Evolutionary conservation across 2,797 vertebrate genomes (phyloP).

Genomic region (Dromococcyx pavoninus): DNA sequence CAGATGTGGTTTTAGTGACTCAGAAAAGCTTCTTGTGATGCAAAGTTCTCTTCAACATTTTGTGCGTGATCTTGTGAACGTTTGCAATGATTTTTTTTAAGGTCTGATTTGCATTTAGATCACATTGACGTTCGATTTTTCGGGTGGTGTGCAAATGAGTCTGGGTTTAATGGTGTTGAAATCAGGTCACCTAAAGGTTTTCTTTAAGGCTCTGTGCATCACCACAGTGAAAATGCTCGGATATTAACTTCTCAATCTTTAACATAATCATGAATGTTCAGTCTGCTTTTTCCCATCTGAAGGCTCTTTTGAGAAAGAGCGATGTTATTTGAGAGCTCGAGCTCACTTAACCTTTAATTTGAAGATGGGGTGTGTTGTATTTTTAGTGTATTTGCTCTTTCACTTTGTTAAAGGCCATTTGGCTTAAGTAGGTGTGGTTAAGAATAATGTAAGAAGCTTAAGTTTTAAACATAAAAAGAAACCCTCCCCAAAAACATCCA

Average conservation of each 20-base stretch:
- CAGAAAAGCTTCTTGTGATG: background rate
- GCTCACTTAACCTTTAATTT: background rate
- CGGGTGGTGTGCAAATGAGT: background rate
- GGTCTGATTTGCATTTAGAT: background rate
- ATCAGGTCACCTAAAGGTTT: background rate
- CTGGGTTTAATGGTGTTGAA: background rate
- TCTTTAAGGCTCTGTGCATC: background rate
- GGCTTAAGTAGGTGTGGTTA: background rate
- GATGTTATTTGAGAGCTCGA: background rate
- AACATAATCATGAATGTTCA: background rate
- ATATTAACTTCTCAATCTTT: background rate
- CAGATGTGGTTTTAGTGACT: background rate
- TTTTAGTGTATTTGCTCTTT: background rate
- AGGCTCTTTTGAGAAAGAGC: background rate
- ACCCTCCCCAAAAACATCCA: too few species aligned
- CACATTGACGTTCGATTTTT: background rate
- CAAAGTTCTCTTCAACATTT: background rate
- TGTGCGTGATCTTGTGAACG: background rate
- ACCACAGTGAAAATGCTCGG: background rate
- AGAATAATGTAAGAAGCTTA: background rate
- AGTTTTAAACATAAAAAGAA: background rate
- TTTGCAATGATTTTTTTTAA: background rate
- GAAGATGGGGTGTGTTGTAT: background rate
- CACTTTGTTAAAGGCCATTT: background rate
- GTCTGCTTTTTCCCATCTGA: background rate